phyloP scores from a whole-genome alignment of 2,797 vertebrate genomes.

The Enteromius treurensis region DNA sequence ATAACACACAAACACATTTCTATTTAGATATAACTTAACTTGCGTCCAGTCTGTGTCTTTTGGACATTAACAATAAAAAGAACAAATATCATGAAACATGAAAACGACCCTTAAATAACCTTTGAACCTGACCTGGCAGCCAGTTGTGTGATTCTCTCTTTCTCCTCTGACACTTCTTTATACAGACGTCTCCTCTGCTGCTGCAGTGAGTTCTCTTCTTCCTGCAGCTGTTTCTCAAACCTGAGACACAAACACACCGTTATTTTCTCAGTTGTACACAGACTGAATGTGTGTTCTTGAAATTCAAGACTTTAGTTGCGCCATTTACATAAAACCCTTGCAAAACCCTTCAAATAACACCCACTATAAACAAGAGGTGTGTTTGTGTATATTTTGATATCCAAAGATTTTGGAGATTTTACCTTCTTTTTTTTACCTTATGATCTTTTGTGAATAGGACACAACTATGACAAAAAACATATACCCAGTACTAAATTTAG shows the following conservation, averaged over 20 bases:
- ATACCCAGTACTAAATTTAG: not conserved
- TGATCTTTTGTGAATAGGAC: not conserved
- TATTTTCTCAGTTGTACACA: not conserved
- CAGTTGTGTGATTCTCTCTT: conserved; percentile 87
- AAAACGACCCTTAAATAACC: not conserved
- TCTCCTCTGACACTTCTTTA: conserved; percentile 88
- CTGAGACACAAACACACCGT: conserved; percentile 67
- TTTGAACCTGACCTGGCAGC: conserved; percentile 80
- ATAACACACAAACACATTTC: conserved; percentile 24
- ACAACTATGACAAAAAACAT: not conserved
- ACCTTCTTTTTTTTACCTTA: not conserved
- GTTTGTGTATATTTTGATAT: not conserved
- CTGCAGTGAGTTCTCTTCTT: conserved; percentile 87
- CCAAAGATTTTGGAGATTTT: not conserved
- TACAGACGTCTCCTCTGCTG: conserved; percentile 89
- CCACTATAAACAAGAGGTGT: not conserved
- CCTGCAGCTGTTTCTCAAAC: conserved; percentile 90
- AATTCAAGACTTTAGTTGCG: not conserved
- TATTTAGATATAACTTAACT: not conserved
- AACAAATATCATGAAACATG: not conserved
- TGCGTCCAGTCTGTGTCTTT: not conserved
- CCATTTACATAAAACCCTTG: not conserved
- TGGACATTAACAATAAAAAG: not conserved
- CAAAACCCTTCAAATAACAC: not conserved
- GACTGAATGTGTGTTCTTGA: not conserved